Conservation (phyloP, 2,113 vertebrate genomes). For the Myodes glareolus region DNA sequence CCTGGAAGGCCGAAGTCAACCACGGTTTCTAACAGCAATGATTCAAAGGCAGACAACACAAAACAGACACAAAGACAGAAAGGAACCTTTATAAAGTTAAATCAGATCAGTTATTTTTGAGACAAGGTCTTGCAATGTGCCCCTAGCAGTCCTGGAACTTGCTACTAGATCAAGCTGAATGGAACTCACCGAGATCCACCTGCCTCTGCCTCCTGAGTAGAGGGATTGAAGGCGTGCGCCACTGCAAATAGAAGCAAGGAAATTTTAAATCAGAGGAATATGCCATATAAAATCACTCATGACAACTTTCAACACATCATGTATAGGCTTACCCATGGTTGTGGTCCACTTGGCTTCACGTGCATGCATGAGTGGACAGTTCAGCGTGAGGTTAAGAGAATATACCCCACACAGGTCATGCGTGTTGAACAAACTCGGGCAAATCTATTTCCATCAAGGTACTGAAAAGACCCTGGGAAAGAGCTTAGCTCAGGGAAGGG, state of each 20-base stretch:
- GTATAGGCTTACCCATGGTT: neutral
- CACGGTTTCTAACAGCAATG: neutral
- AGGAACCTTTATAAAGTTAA: neutral
- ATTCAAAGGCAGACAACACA: slow-evolving; percentile 9
- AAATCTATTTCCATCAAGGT: neutral
- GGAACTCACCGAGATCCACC: neutral
- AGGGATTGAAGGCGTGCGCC: neutral
- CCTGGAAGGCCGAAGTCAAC: neutral
- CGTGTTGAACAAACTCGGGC: neutral
- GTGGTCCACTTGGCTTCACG: neutral
- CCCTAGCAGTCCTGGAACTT: neutral
- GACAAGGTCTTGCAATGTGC: neutral
- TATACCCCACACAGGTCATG: neutral
- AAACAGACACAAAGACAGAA: neutral
- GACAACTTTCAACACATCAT: fast-evolving
- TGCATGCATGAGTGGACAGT: fast-evolving
- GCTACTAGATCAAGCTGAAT: neutral
- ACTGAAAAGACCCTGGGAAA: neutral
- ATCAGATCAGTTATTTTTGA: neutral
- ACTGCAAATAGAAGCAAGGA: neutral
- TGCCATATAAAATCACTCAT: neutral
- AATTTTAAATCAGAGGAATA: neutral
- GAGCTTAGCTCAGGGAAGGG: neutral
- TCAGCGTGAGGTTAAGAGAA: neutral
- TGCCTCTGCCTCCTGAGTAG: neutral